These are phyloP conservation scores for Eupithecia insigniata DNA, from an alignment of 2,888 invertebrate genomes.

Conservation along the genomic window DNA sequence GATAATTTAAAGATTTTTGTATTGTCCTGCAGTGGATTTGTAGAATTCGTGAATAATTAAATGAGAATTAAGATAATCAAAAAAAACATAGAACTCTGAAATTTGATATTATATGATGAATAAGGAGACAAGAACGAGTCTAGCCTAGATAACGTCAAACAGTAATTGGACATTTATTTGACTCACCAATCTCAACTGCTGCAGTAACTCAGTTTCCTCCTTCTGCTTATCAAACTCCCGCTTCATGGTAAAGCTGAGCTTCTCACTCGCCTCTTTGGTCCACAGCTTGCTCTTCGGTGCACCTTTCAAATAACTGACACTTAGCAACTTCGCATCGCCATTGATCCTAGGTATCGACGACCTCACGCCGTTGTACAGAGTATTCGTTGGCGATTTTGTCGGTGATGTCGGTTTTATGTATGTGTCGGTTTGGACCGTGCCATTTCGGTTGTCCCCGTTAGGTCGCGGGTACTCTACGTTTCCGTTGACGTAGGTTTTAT, in stretches of 20 bases:
- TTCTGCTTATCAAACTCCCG: constrained; percentile 95
- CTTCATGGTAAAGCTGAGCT: constrained; percentile 95
- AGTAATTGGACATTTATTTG: neutral
- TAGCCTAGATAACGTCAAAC: neutral
- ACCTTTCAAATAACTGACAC: constrained; percentile 85
- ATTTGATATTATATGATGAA: neutral
- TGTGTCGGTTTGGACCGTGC: constrained; percentile 56
- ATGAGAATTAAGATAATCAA: neutral
- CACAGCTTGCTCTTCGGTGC: constrained; percentile 85
- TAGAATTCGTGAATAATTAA: neutral
- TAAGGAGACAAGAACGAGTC: neutral
- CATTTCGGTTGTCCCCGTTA: constrained; percentile 8
- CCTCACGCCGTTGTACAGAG: constrained; percentile 83
- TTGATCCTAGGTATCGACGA: constrained; percentile 72
- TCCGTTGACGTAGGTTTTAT: constrained; percentile 80
- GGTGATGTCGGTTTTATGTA: constrained; percentile 88
- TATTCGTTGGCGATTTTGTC: constrained; percentile 84
- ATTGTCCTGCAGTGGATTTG: neutral
- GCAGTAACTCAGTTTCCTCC: constrained; percentile 93
- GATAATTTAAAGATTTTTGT: neutral
- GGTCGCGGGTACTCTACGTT: constrained; percentile 60
- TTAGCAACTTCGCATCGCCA: constrained; percentile 80
- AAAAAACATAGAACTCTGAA: neutral
- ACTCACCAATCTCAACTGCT: constrained; percentile 91
- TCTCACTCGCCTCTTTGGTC: constrained; percentile 89